Conservation (phyloP, 2,797 vertebrate species). For the Myotis myotis region DNA sequence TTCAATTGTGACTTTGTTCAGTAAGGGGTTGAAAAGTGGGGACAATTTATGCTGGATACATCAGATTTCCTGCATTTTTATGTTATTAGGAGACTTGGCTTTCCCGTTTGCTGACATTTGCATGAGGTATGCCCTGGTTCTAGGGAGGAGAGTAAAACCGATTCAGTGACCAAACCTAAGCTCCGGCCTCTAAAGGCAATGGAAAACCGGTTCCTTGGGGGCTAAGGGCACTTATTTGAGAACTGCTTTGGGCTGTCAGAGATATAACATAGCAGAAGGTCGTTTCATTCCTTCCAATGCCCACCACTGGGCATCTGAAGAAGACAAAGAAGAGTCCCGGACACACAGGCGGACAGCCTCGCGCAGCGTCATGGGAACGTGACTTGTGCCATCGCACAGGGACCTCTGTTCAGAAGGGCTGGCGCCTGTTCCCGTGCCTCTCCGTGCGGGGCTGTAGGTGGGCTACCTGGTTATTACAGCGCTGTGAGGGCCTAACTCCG, state of each 20-base stretch:
- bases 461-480: background rate
- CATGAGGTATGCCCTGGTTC: background rate
- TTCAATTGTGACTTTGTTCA: slow-evolving; percentile 62
- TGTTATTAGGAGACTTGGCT: slow-evolving; percentile 35
- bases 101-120: slow-evolving; percentile 54
- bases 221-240: background rate
- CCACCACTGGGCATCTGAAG: background rate
- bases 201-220: background rate
- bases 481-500: background rate
- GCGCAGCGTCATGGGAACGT: background rate
- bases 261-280: background rate
- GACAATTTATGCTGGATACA: slow-evolving; percentile 43
- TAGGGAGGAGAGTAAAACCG: background rate
- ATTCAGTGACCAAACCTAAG: slow-evolving; percentile 20
- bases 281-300: background rate
- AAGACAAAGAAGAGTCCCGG: background rate
- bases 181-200: background rate
- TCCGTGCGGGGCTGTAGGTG: background rate
- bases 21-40: slow-evolving; percentile 51
- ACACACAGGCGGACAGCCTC: too few species aligned
- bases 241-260: background rate
- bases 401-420: background rate
- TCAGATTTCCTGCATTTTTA: slow-evolving; percentile 14
- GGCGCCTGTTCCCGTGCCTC: background rate
- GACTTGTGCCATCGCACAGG: too few species aligned